Base-by-base conservation (phyloP, 2,113 vertebrate species). In the Tenrec ecaudatus region DNA sequence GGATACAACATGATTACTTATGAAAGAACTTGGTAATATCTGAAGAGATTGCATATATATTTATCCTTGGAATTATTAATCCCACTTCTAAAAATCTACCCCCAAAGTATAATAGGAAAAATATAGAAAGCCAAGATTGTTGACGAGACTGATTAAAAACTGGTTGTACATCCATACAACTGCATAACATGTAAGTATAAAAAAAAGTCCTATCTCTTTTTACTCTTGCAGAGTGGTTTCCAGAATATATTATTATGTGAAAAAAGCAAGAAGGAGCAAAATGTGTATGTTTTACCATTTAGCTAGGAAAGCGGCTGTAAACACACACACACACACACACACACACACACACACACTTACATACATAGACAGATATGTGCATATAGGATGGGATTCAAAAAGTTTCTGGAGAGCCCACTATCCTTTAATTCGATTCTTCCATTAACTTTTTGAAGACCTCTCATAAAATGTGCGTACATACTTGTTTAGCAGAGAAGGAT, bases 51-150 rank as follows among this genome's bases (percentile, higher is more conserved):
- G 25, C 22, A 69, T 58, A 64, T 83, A 71, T 6, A 75, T 91
- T 87, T 91, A 79, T 47, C 29, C 22, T 93, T 92, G 66, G 47
- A 93, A 60, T 94, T 88, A 68, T 57, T 88, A 94, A 82, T 88
- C 2, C 7, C 23, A 79, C 62, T 92, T 95, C 38, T 86, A 80
- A 0, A 9, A 82, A 82, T 85, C 25, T 25, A 87, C 27, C 10
- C 47, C 64, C 79, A 94, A 92, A 58, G 43, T 53, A 92, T 6
- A 94, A 86, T 81, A 60, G 6, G 36, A 96, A 90, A 89, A 88
- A 75, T 68, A 79, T 68, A 62, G 57, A 40, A 76, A 86, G 77
- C 40, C 7, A 93, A 88, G 25, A 20, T 82, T 94, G 79, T 64
- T 94, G 11, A 53, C 6, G n/a, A 82, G 20, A 84, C 8, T 73